Evolutionary conservation across 2,113 vertebrate genomes (phyloP), one percentile per base, ranked within the genome.

Genomic region (Ia io): DNA sequence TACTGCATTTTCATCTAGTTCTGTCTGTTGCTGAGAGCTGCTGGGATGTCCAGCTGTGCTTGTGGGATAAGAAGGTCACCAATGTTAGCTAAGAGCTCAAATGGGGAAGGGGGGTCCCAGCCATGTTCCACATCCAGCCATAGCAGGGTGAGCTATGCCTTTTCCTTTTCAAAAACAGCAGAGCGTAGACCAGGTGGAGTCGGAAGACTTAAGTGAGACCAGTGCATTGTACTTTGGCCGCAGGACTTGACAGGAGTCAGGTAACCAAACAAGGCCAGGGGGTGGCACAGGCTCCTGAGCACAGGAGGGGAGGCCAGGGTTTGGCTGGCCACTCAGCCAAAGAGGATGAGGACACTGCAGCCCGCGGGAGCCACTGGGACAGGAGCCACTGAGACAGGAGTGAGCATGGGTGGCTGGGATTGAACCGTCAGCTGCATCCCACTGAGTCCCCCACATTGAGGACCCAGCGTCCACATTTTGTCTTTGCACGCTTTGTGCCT

Each of bases 401-500:
- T 17, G 7, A 13, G 65, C 4, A 6, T 20, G 53, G 12, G 35
- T 8, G 35, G 25, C 80, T 28, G 35, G 80, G 30, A 28, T 6
- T 20, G 2, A 23, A 47, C 32, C 56, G 32, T 42, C 71, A 47
- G 61, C 12, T 3, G 18, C 8, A 9, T 6, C 1, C 37, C 69
- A 13, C 65, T 1, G 1, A 73, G 65, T 2, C 56, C 12, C 8
- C 8, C 40, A 18, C 2, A 8, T 28, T 0, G 16, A 30, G 71
- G 49, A 10, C 63, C 73, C 18, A 2, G 9, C 0, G 3, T 40
- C 59, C 10, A 0, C 20, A 0, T 9, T 8, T 18, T 0, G 4
- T 42, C 2, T 5, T 44, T 25, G 35, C 9, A 22, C n/a, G 40
- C 5, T 3, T 40, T 28, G 30, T 53, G 77, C 67, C 76, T 47